Evolutionary conservation across 2,113 vertebrate genomes (phyloP), one percentile per base, ranked within the genome.

Genomic region (Proteles cristata): DNA sequence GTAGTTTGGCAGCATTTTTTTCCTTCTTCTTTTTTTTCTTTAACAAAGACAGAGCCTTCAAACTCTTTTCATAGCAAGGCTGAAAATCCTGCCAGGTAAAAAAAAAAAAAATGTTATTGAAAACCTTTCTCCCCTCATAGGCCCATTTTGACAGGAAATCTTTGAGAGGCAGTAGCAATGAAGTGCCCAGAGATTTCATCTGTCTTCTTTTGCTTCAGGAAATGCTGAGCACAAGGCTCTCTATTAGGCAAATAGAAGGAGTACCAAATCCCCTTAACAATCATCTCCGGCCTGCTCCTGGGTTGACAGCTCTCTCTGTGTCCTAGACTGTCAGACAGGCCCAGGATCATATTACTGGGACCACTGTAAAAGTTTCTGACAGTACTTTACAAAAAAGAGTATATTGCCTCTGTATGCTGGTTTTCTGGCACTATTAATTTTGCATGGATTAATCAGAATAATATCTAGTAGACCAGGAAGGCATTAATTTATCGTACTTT

Each of bases 131-230:
- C 99, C 99, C 99, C 99, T 99, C 99, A 99, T 99, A 99, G 99
- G 99, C 99, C 98, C 98, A 17, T 99, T 99, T 99, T 99, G 99
- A 99, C 99, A 99, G 99, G 99, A 99, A 99, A 99, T 99, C 99
- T 99, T 99, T 99, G 99, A 99, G 98, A 99, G 99, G 99, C 99
- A 99, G 99, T 98, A 98, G 99, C 99, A 99, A 98, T 99, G 99
- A 99, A 99, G 99, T 99, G 99, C 99, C 99, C 99, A 99, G 99
- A 99, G 99, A 99, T 99, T 99, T 99, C 99, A 99, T 99, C 99
- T 99, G 99, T 99, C 99, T 99, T 99, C 99, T 99, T 99, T 99
- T 99, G 99, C 99, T 99, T 99, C 99, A 99, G 99, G 99, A 99
- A 99, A 99, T 99, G 99, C 99, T 99, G 99, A 99, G 99, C 99